These are phyloP conservation scores for Solea solea DNA, from an alignment of 2,113 vertebrate genomes.

Conservation along the genomic window DNA sequence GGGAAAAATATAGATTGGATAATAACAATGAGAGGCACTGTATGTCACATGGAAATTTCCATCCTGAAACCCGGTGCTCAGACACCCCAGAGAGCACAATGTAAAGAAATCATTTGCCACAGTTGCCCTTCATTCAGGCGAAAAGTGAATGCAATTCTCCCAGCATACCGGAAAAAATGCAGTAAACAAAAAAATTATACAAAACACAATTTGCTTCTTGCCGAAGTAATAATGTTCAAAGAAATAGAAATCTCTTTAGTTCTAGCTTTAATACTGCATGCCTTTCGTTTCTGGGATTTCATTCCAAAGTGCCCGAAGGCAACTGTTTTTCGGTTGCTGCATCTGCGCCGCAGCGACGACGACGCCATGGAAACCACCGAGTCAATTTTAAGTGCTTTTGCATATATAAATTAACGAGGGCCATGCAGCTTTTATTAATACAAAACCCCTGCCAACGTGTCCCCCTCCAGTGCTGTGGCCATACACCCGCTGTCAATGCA, in stretches of 20 bases:
- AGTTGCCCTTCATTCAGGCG: slow-evolving; percentile 50
- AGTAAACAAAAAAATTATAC: slow-evolving; percentile 31
- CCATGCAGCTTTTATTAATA: slow-evolving; percentile 43
- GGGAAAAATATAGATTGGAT: not conserved
- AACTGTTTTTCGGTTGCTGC: slow-evolving; percentile 19
- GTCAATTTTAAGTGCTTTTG: slow-evolving; percentile 42
- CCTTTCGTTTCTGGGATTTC: slow-evolving; percentile 48
- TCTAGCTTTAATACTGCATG: slow-evolving; percentile 54
- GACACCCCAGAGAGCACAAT: slow-evolving; percentile 39
- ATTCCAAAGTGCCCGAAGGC: slow-evolving; percentile 55
- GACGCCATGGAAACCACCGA: slow-evolving; percentile 36
- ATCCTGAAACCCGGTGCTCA: slow-evolving; percentile 35
- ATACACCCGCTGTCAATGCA: slow-evolving; percentile 37
- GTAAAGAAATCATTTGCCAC: slow-evolving; percentile 43
- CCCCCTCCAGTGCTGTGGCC: slow-evolving; percentile 26
- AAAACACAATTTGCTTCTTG: slow-evolving; percentile 43
- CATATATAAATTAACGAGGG: slow-evolving; percentile 53
- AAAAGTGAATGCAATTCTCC: slow-evolving; percentile 41
- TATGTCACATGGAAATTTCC: slow-evolving; percentile 28
- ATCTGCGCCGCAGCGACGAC: slow-evolving; percentile 12
- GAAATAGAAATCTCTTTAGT: slow-evolving; percentile 50
- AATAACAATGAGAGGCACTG: slow-evolving; percentile 17
- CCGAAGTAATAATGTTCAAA: slow-evolving; percentile 42
- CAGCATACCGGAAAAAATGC: slow-evolving; percentile 4
- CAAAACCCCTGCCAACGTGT: slow-evolving; percentile 23